Evolutionary conservation across 1,140 invertebrate genomes (phyloP).

Genomic region (Brachionus rubens): DNA sequence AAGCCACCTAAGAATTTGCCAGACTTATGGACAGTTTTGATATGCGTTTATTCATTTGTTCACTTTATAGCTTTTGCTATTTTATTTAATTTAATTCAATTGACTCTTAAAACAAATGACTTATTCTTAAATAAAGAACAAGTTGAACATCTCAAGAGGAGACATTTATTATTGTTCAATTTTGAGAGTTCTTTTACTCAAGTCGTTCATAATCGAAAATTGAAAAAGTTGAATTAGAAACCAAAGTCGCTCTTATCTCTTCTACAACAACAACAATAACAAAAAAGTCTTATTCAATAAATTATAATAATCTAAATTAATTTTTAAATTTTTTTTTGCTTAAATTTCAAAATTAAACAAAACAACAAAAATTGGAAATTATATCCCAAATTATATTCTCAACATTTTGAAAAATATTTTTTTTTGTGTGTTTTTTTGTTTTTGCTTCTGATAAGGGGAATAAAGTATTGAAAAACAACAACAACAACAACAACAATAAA

Average conservation of each 20-base stretch:
- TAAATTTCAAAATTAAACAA: too few species aligned
- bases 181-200: neutral
- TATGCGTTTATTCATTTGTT: conserved; percentile 74
- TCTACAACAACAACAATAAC: too few species aligned
- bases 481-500: too few species aligned
- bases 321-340: too few species aligned
- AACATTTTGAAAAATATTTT: too few species aligned
- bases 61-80: conserved; percentile 79
- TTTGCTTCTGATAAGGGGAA: too few species aligned
- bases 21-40: conserved; percentile 77
- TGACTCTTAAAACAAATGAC: conserved; percentile 52
- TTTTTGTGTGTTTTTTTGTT: too few species aligned
- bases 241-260: neutral
- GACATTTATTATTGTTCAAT: neutral
- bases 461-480: too few species aligned
- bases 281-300: too few species aligned
- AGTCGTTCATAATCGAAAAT: neutral
- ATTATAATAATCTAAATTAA: too few species aligned
- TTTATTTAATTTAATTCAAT: conserved; percentile 77
- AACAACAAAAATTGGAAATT: too few species aligned
- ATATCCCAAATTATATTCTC: too few species aligned
- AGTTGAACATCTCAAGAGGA: neutral
- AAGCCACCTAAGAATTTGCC: conserved; percentile 73
- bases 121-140: neutral
- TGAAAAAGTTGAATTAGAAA: neutral